Evolutionary conservation across 1,140 invertebrate species (phyloP).

Genomic region (Anastatus disparis): DNA sequence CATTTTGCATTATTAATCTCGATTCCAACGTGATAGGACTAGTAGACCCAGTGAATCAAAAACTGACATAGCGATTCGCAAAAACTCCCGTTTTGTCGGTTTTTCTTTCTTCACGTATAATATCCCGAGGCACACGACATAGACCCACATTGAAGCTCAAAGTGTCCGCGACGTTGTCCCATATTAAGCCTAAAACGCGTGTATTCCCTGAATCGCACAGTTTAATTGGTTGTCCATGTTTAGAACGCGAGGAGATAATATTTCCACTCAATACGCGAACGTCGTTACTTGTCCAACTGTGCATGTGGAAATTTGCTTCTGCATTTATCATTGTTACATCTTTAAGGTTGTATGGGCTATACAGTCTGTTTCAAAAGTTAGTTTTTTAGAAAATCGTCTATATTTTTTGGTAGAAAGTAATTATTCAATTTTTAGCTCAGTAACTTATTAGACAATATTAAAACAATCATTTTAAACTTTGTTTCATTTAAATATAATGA

Average conservation of each 20-base stretch:
- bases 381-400: no score
- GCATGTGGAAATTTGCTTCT: background rate
- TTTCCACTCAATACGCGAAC: background rate
- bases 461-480: no score
- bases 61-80: constrained; percentile 42
- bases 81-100: constrained; percentile 43
- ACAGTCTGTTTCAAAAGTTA: no score
- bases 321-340: background rate
- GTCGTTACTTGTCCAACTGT: background rate
- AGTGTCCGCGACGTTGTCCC: background rate
- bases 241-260: background rate
- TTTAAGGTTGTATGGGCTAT: no score
- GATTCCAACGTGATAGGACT: constrained; percentile 46
- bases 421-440: no score
- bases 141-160: background rate
- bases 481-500: no score
- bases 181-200: background rate
- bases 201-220: background rate
- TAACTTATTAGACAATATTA: no score
- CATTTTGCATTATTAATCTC: constrained; percentile 55
- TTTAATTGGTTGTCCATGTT: background rate
- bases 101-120: background rate
- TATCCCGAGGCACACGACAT: background rate
- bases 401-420: no score
- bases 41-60: constrained; percentile 56